Conservation (phyloP, 2,113 vertebrate genomes). For the Protobothrops mucrosquamatus region DNA sequence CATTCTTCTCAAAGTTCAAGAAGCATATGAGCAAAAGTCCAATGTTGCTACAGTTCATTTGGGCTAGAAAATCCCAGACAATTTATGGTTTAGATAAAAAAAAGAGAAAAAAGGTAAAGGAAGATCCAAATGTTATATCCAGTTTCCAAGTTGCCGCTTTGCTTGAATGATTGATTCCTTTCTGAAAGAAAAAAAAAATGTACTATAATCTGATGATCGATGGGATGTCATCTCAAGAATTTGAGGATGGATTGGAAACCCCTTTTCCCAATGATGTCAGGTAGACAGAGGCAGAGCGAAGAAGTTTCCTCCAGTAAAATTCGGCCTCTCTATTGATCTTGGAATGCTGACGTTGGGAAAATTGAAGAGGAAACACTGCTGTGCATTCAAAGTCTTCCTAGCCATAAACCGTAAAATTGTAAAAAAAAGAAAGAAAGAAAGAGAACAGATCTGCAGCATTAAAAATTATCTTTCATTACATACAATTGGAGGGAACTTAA, state of each 20-base stretch:
- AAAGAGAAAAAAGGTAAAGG: not conserved
- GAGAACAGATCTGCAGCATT: not conserved
- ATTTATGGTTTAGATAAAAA: not conserved
- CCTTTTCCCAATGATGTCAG: not conserved
- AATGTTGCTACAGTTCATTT: not conserved
- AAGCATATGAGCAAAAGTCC: not conserved
- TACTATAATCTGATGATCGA: not conserved
- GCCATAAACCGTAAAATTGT: not conserved
- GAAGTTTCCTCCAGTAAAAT: not conserved
- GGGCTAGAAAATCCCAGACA: not conserved
- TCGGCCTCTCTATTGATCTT: not conserved
- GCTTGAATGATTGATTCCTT: not conserved
- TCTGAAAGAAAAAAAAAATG: not conserved
- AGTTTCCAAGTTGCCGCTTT: not conserved
- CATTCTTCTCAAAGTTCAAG: not conserved
- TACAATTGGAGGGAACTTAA: not conserved
- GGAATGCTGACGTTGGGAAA: not conserved
- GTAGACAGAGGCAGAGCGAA: not conserved
- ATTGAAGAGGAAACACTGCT: not conserved
- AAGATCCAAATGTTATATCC: not conserved
- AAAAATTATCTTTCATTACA: not conserved
- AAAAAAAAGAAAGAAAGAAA: not conserved
- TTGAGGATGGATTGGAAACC: not conserved
- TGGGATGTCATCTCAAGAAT: not conserved
- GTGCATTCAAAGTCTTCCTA: not conserved